Base-by-base conservation (phyloP, 1,140 invertebrate species). In the Gryllus bimaculatus region DNA sequence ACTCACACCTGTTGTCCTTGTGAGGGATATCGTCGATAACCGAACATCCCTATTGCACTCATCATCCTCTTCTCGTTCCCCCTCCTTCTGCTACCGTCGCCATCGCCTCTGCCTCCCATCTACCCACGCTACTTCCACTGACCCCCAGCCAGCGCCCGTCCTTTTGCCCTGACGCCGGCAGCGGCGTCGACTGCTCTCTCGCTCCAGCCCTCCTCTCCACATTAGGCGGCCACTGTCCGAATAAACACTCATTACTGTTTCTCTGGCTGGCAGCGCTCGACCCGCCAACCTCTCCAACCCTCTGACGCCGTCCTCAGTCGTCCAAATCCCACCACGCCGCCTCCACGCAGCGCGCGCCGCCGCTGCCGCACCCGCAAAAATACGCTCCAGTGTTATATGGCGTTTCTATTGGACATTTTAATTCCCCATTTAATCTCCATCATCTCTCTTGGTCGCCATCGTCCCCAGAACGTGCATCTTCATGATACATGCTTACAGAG, bases 331-430 rank as follows among this genome's bases (percentile, higher is more conserved):
- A 18, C 54, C 54, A 66, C 54, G 54, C 54, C 7, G 54, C 54
- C 10, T 66, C 18, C 10, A 66, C 54, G 54, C 54, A 39, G 26
- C 26, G 26, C 26, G 26, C 54, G 54, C 54, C 54, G 54, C 54
- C 54, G 18, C 54, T 18, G 18, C 54, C 54, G 54, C 54, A 18
- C 54, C 18, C 54, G 54, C 54, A 66, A 66, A 66, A 13, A 66
- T 66, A 7, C 18, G 54, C 54, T 18, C 18, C 54, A 13, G 54
- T 66, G 54, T 66, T 66, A 66, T 66, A 66, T 66, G 54, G 54
- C 54, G 54, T 66, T 66, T 66, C 54, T 66, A 66, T 66, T 66
- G 54, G 54, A 66, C 54, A 66, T 66, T 66, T 66, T 66, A 66
- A 66, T 66, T 66, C 54, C 54, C 54, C 54, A 66, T 66, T 66